Evolutionary conservation across 2,113 vertebrate species (phyloP).

Genomic region (Patagioenas fasciata): DNA sequence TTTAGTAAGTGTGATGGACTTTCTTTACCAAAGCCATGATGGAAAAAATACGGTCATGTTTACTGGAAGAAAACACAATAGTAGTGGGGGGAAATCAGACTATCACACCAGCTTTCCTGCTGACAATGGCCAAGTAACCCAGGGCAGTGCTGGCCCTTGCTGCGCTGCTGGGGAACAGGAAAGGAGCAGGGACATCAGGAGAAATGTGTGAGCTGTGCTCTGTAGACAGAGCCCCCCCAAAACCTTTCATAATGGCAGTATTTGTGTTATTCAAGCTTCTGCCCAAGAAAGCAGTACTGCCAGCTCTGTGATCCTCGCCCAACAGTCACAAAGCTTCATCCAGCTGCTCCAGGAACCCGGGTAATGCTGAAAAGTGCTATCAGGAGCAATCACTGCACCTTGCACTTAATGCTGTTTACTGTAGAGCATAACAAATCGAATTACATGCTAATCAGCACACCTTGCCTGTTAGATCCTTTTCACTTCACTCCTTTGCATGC

Average conservation of each 20-base stretch:
- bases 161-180: accelerated
- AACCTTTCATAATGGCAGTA: neutral
- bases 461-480: neutral
- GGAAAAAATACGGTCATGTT: accelerated
- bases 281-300: neutral
- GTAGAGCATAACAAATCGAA: neutral
- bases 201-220: neutral
- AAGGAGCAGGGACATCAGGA: neutral
- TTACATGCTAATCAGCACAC: conserved; percentile 5
- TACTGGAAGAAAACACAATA: neutral
- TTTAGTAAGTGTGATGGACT: neutral
- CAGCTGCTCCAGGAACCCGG: neutral
- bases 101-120: neutral
- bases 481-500: no score
- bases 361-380: neutral
- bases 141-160: neutral
- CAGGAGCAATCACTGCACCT: neutral
- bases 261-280: neutral
- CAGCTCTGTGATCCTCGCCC: neutral
- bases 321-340: neutral
- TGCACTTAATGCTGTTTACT: conserved; percentile 4
- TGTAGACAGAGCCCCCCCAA: neutral
- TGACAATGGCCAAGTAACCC: accelerated
- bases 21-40: neutral
- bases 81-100: neutral